These are phyloP conservation scores for Porites australiensis DNA, from an alignment of 64 coral and sea anemone genomes.

Conservation along the genomic window DNA sequence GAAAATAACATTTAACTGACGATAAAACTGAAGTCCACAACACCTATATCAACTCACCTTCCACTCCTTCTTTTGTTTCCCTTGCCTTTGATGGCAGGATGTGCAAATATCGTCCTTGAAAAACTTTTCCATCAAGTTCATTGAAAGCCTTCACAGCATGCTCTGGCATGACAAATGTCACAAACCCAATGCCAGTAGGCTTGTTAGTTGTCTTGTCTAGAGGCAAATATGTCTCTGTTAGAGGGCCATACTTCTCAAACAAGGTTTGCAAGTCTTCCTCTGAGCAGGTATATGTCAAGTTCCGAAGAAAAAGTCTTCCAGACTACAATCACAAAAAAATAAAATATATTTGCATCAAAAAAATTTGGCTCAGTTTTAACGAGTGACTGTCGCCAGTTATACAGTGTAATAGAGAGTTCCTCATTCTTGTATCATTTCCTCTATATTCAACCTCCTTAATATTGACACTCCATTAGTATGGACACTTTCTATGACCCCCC, in stretches of 20 bases:
- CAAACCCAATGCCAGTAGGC: constrained; percentile 92
- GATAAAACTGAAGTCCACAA: not conserved
- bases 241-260: constrained; percentile 89
- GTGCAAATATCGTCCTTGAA: constrained; percentile 90
- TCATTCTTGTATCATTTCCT: too few relatives aligned
- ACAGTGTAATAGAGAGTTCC: too few relatives aligned
- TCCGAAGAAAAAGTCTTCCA: constrained; percentile 92
- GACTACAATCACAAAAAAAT: constrained; percentile 60
- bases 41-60: constrained; percentile 18
- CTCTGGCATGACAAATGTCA: constrained; percentile 96
- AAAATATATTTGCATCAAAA: too few relatives aligned
- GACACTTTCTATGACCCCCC: too few relatives aligned
- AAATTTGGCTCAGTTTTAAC: too few relatives aligned
- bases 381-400: too few relatives aligned
- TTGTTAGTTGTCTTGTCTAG: constrained; percentile 88
- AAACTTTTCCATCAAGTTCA: constrained; percentile 89
- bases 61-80: constrained; percentile 60
- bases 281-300: constrained; percentile 86
- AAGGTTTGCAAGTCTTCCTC: constrained; percentile 91
- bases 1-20: too few relatives aligned
- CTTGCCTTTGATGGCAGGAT: constrained; percentile 94
- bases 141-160: constrained; percentile 96
- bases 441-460: too few relatives aligned
- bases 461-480: too few relatives aligned
- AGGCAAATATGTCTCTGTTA: constrained; percentile 91